These are phyloP conservation scores for Scrobipalpa costella DNA, from an alignment of 2,888 invertebrate genomes.

Conservation along the genomic window DNA sequence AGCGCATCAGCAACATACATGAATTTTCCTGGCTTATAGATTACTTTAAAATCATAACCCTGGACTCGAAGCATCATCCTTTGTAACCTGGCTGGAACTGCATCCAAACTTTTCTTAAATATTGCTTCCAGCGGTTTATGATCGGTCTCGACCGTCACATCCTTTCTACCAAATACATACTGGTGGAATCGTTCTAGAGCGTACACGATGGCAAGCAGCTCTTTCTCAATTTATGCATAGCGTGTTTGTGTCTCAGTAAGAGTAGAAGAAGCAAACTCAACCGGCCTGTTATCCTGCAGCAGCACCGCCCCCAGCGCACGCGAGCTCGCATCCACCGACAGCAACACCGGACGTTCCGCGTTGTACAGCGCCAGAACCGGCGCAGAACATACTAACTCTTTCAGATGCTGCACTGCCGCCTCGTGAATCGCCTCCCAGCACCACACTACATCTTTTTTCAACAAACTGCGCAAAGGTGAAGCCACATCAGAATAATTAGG, in stretches of 20 bases:
- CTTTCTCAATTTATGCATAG: conserved; percentile 44
- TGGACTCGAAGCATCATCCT: conserved; percentile 40
- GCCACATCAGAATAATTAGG: conserved; percentile 36
- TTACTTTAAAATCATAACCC: conserved; percentile 36
- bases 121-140: conserved; percentile 38
- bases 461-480: conserved; percentile 19
- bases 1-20: conserved; percentile 41
- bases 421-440: conserved; percentile 29
- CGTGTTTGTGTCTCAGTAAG: conserved; percentile 33
- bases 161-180: conserved; percentile 38
- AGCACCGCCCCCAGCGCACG: conserved; percentile 32
- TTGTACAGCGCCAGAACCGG: conserved; percentile 30
- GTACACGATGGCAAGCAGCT: conserved; percentile 42
- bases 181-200: conserved; percentile 39
- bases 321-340: conserved; percentile 37
- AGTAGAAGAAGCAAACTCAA: no score
- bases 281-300: no score
- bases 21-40: conserved; percentile 39
- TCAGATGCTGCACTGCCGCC: conserved; percentile 27
- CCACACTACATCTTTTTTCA: conserved; percentile 36
- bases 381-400: conserved; percentile 23
- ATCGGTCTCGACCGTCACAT: conserved; percentile 38
- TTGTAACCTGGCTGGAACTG: conserved; percentile 37
- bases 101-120: conserved; percentile 35
- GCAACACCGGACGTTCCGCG: conserved; percentile 26